These are phyloP conservation scores for Biston betularia DNA, from an alignment of 2,888 invertebrate genomes.

Conservation along the genomic window DNA sequence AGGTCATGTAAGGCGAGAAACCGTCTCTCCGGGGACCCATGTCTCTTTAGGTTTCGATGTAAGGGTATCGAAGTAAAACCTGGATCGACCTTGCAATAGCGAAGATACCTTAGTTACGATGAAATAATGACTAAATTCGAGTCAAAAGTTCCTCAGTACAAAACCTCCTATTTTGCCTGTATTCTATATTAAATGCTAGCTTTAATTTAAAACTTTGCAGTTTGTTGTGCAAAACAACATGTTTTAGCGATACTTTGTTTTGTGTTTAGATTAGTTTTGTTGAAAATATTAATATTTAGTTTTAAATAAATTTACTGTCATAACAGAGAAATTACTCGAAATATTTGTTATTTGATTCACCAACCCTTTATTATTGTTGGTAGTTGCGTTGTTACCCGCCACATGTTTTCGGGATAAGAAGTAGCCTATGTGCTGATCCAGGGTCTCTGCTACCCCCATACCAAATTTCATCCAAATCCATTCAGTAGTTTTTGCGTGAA, in stretches of 20 bases:
- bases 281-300: not conserved
- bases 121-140: not conserved
- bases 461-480: too few relatives aligned
- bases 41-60: slow-evolving; percentile 2
- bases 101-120: not conserved
- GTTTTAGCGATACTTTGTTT: not conserved
- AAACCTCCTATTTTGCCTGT: not conserved
- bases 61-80: slow-evolving; percentile 37
- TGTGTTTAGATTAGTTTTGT: not conserved
- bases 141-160: not conserved
- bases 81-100: slow-evolving; percentile 22
- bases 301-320: not conserved
- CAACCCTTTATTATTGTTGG: too few relatives aligned
- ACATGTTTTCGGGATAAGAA: too few relatives aligned
- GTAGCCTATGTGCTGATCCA: too few relatives aligned
- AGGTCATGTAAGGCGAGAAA: slow-evolving; percentile 37
- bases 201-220: slow-evolving; percentile 7
- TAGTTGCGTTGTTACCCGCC: too few relatives aligned
- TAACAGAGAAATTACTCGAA: not conserved
- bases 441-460: too few relatives aligned
- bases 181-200: slow-evolving; percentile 1
- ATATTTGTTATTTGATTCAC: too few relatives aligned
- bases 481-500: too few relatives aligned
- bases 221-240: slow-evolving; percentile 2
- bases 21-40: slow-evolving; percentile 28